Conservation (phyloP, 2,888 invertebrate genomes). For the Anthophora plumipes region DNA sequence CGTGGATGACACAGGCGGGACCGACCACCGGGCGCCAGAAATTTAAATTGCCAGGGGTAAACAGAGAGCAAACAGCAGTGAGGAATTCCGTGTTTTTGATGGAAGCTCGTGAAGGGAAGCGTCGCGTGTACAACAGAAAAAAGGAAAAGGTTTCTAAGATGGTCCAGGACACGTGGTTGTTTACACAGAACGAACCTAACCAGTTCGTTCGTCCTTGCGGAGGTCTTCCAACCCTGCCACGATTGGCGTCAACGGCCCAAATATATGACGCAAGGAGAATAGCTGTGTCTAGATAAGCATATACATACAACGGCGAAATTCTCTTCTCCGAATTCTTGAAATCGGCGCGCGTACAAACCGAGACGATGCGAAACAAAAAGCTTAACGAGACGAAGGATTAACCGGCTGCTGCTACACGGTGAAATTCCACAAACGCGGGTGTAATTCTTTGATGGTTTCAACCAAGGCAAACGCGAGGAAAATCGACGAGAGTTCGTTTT, state of each 20-base stretch:
- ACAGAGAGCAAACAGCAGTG: constrained; percentile 33
- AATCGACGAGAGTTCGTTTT: constrained; percentile 20
- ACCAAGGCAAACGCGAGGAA: constrained; percentile 6
- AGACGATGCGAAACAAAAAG: background rate
- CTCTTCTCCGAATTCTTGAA: constrained; percentile 66
- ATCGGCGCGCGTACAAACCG: constrained; percentile 21
- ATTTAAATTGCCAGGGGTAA: constrained; percentile 49
- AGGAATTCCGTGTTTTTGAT: constrained; percentile 20
- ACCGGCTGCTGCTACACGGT: background rate
- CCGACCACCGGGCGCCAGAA: constrained; percentile 44
- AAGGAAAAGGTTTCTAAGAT: constrained; percentile 3
- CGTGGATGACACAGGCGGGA: background rate
- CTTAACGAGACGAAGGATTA: background rate
- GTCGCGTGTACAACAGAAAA: constrained; percentile 35
- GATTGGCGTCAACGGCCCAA: constrained; percentile 78
- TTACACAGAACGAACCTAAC: constrained; percentile 29
- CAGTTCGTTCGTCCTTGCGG: constrained; percentile 77
- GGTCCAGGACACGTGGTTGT: constrained; percentile 52
- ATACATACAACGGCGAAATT: background rate
- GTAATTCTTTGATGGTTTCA: constrained; percentile 29
- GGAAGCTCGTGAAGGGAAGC: constrained; percentile 15
- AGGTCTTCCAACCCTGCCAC: constrained; percentile 78
- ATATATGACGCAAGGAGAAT: constrained; percentile 81
- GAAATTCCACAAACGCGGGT: constrained; percentile 44
- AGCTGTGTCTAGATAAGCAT: constrained; percentile 28